Percentiles rank a stretch among this genome's conserved stretches.
Evolutionary conservation across 1,140 invertebrate genomes (phyloP).

Genomic region (Hylaeus volcanicus): DNA sequence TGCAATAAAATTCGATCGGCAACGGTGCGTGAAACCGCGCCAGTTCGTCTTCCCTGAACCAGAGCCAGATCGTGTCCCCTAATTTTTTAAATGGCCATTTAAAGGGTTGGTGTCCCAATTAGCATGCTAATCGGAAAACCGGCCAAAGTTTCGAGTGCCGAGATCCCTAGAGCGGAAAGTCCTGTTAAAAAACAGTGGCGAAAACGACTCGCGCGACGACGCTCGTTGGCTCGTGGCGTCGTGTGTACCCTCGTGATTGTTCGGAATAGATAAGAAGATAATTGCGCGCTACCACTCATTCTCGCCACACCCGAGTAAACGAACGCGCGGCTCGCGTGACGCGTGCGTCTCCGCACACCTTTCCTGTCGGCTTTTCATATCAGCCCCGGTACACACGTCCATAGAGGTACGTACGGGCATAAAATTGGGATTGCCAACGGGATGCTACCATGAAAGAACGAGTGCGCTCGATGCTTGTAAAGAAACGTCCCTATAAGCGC

Average conservation of each 20-base stretch:
- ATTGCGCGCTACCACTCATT: constrained; percentile 63
- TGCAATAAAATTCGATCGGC: constrained; percentile 44
- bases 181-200: constrained; percentile 42
- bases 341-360: constrained; percentile 57
- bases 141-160: constrained; percentile 45
- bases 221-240: constrained; percentile 34
- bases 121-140: constrained; percentile 57
- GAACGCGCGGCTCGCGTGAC: constrained; percentile 64
- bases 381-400: constrained; percentile 15
- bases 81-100: constrained; percentile 68
- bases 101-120: constrained; percentile 65
- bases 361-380: constrained; percentile 49
- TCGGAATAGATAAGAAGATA: constrained; percentile 64
- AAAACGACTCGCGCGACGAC: constrained; percentile 32
- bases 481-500: neutral
- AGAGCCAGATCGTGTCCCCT: constrained; percentile 28
- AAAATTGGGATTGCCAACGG: constrained; percentile 37
- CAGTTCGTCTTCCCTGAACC: constrained; percentile 47
- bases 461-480: neutral
- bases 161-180: neutral
- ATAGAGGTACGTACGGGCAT: neutral
- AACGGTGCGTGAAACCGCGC: constrained; percentile 26
- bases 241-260: constrained; percentile 24
- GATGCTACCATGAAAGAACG: neutral
- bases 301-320: constrained; percentile 65